Conservation (phyloP, 2,113 vertebrate genomes). For the Tonatia bakeri region DNA sequence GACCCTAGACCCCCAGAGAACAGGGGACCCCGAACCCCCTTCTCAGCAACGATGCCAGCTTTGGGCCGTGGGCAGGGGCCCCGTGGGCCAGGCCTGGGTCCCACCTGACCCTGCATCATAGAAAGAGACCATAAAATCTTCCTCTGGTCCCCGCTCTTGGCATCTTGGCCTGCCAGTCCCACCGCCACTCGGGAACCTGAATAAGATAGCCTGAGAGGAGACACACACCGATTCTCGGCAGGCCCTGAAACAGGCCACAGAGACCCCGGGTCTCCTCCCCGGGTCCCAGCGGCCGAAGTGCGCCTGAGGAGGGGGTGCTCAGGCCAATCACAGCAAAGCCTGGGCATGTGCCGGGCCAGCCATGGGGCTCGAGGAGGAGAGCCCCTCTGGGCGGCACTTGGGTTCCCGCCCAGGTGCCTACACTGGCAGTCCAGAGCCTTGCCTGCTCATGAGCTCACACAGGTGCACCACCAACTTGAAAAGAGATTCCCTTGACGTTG, state of each 20-base stretch:
- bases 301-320: not conserved
- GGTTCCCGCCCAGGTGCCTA: accelerated
- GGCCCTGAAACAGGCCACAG: too few species aligned
- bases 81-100: not conserved
- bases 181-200: not conserved
- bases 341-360: accelerated
- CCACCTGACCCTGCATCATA: not conserved
- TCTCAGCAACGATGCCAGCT: not conserved
- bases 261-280: not conserved
- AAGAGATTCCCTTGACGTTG: accelerated
- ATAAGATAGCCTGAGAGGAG: not conserved
- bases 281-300: not conserved
- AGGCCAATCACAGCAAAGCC: not conserved
- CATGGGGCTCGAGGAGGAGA: not conserved
- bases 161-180: not conserved
- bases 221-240: not conserved
- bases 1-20: not conserved
- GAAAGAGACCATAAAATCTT: not conserved
- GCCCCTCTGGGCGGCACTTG: accelerated
- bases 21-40: not conserved
- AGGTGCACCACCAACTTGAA: not conserved
- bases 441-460: not conserved
- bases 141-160: not conserved
- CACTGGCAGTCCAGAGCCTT: not conserved
- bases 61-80: not conserved